Conservation (phyloP, 1,140 invertebrate genomes). For the Bombus vancouverensis region DNA sequence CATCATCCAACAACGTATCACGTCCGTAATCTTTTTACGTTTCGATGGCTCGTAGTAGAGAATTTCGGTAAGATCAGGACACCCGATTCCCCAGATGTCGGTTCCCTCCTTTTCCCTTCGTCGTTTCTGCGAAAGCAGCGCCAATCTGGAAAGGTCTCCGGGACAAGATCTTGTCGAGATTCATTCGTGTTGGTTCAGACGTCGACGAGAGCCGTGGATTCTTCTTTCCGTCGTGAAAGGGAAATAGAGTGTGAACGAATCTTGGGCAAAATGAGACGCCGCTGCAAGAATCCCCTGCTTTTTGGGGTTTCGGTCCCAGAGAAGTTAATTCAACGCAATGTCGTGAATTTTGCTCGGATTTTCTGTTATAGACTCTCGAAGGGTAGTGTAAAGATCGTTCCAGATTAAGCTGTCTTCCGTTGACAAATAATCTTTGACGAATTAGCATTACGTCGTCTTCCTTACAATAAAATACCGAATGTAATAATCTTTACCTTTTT, state of each 20-base stretch:
- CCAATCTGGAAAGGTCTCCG: slow-evolving; percentile 14
- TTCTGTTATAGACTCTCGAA: too few species aligned
- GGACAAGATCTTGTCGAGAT: slow-evolving; percentile 27
- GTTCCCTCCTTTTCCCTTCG: background rate
- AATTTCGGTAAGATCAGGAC: slow-evolving; percentile 3
- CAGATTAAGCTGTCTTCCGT: background rate
- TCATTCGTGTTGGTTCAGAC: slow-evolving; percentile 20
- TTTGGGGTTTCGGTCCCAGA: background rate
- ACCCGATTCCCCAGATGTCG: background rate
- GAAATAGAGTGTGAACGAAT: slow-evolving; percentile 52
- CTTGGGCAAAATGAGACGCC: slow-evolving; percentile 7
- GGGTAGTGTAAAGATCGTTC: background rate
- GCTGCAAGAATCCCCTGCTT: background rate
- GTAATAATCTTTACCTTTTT: too few species aligned
- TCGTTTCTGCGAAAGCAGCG: background rate
- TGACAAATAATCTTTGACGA: too few species aligned
- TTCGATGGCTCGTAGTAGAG: slow-evolving; percentile 15
- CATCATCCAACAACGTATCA: background rate
- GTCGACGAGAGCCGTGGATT: slow-evolving; percentile 12
- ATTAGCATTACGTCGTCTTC: background rate
- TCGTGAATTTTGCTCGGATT: background rate
- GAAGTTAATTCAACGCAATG: slow-evolving; percentile 21
- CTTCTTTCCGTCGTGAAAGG: slow-evolving; percentile 7
- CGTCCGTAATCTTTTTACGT: slow-evolving; percentile 50
- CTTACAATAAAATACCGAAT: too few species aligned